Evolutionary conservation across 2,113 vertebrate genomes (phyloP), one percentile per base, ranked within the genome.

Genomic region (Barbus barbus): DNA sequence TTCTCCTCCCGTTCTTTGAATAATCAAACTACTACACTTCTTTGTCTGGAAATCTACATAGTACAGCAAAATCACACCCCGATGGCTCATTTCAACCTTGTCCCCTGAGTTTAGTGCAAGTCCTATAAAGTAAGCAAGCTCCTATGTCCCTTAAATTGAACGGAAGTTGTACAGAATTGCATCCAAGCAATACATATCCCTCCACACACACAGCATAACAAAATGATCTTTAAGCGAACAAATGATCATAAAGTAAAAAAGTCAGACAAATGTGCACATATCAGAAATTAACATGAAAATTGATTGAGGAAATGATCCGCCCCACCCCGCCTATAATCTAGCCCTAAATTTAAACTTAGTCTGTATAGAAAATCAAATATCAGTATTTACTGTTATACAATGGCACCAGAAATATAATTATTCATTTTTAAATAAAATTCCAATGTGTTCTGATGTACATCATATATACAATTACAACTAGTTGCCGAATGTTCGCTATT

Each of bases 61-160:
- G 14, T 9, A 48, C 14, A 58, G 14, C 26, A 51, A 22, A 75
- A 31, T 61, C 20, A 53, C 28, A 33, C 13, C 76, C 22, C 14
- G 20, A 6, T 20, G 36, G 77, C 56, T 44, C 60, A 67, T 67
- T 28, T 33, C 18, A 67, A 67, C 78, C 78, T 22, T 31, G 14
- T 67, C 78, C 38, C 78, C 41, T 65, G 78, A 80, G 78, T 80
- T 80, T 28, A 80, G 38, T 22, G 16, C 33, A 41, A 31, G 16
- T 48, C 2, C 38, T 28, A 16, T 8, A 36, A 69, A 36, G 18
- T 11, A n/a, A 9, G 38, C 41, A 9, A n/a, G 5, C 72, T 28
- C 24, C 7, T 22, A 31, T 65, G 33, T 44, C 36, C 16, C 41
- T 51, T 51, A 31, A 26, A 51, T 1, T 75, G 5, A 73, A 46